Conservation (phyloP, 2,797 vertebrate genomes). For the Arremon brunneinucha region DNA sequence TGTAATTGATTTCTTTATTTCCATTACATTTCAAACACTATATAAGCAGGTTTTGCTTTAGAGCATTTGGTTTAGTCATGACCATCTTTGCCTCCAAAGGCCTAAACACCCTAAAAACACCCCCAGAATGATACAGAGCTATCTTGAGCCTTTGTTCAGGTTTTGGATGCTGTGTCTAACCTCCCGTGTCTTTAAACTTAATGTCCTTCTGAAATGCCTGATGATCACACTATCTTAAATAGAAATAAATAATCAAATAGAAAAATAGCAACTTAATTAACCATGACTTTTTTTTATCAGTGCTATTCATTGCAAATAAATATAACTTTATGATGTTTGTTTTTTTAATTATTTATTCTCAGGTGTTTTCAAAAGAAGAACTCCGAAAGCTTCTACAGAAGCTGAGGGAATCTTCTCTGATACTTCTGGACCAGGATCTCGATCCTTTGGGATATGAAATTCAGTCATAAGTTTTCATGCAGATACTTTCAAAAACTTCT, state of each 20-base stretch:
- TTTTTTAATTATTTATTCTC: background rate
- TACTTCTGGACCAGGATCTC: slow-evolving; percentile 88
- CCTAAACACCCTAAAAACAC: background rate
- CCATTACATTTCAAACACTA: background rate
- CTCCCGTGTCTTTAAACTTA: background rate
- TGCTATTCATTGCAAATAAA: background rate
- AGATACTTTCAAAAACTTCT: background rate
- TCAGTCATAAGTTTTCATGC: slow-evolving; percentile 73
- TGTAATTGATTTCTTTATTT: background rate
- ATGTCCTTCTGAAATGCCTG: background rate
- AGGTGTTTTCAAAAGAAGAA: slow-evolving; percentile 97
- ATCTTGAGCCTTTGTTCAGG: background rate
- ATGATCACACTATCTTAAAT: background rate
- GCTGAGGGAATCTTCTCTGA: slow-evolving; percentile 91
- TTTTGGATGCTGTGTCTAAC: background rate
- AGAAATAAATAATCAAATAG: background rate
- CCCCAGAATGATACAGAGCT: background rate
- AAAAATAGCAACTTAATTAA: background rate
- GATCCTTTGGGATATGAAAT: slow-evolving; percentile 94
- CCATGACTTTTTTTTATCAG: background rate
- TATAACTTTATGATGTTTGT: background rate
- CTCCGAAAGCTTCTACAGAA: slow-evolving; percentile 88
- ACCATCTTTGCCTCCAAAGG: background rate
- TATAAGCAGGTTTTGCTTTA: background rate
- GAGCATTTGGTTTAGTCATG: background rate